Percentiles rank a stretch among this genome's conserved stretches.
These are phyloP conservation scores for Argentina silus DNA, from an alignment of 2,797 vertebrate species.

Conservation along the genomic window DNA sequence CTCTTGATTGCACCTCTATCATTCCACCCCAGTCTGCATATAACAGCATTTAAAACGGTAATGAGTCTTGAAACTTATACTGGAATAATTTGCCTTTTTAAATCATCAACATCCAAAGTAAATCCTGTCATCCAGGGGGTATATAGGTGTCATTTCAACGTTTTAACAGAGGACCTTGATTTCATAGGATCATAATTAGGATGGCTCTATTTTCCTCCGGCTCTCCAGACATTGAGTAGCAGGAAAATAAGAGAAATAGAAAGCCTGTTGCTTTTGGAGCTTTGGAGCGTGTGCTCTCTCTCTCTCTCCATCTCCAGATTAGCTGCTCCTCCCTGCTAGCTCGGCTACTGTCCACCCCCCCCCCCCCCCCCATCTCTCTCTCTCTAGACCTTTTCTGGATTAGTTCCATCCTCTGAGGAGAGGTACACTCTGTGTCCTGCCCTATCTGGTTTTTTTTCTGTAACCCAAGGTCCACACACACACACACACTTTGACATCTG, in stretches of 20 bases:
- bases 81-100: background rate
- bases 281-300: no score
- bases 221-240: background rate
- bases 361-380: no score
- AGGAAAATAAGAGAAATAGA: no score
- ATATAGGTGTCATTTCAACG: background rate
- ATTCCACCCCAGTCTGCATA: background rate
- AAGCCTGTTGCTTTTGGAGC: background rate
- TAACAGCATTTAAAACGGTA: background rate
- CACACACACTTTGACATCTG: conserved; percentile 6
- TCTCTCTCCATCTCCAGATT: no score
- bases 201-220: conserved; percentile 1
- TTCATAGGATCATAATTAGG: background rate
- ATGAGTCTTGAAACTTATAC: background rate
- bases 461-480: background rate
- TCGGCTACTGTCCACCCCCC: no score
- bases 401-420: no score
- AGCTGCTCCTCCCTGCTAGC: no score
- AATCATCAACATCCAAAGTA: background rate
- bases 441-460: no score
- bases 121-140: background rate
- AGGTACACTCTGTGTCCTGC: no score
- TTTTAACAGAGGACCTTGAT: background rate
- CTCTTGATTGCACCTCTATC: no score
- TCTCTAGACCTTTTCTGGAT: no score